Percentiles rank a stretch among this genome's conserved stretches.
phyloP scores from a whole-genome alignment of 2,888 invertebrate species.

The Hypselothyrea guttata region DNA sequence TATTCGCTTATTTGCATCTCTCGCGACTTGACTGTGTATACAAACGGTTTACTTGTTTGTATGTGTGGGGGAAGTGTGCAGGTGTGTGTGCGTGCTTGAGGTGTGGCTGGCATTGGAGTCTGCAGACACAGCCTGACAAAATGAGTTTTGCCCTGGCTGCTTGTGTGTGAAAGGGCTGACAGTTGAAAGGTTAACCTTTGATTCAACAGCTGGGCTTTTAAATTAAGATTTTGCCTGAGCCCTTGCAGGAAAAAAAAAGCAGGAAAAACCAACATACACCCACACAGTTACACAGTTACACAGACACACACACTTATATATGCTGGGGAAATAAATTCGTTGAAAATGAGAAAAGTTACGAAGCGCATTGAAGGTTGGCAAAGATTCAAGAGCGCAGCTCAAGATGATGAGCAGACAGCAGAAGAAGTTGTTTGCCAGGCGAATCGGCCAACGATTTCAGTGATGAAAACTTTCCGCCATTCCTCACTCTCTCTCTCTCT shows the following conservation, averaged over 20 bases:
- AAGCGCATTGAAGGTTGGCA: slow-evolving; percentile 30
- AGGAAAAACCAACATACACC: neutral
- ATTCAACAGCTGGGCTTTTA: slow-evolving; percentile 76
- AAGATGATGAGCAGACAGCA: neutral
- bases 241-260: slow-evolving; percentile 9
- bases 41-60: too few relatives aligned
- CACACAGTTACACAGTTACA: slow-evolving; percentile 4
- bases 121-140: slow-evolving; percentile 59
- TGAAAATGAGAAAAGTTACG: slow-evolving; percentile 67
- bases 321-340: slow-evolving; percentile 7
- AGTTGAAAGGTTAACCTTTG: slow-evolving; percentile 71
- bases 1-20: slow-evolving; percentile 75
- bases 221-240: slow-evolving; percentile 61
- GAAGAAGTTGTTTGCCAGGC: slow-evolving; percentile 49
- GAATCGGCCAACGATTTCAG: slow-evolving; percentile 43
- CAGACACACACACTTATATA: neutral
- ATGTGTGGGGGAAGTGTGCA: too few relatives aligned
- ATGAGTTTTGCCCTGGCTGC: slow-evolving; percentile 56
- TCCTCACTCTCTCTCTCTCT: slow-evolving; percentile 8
- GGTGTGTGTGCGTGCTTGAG: neutral
- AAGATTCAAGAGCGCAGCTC: slow-evolving; percentile 15
- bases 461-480: slow-evolving; percentile 13
- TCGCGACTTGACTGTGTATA: slow-evolving; percentile 50
- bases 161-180: slow-evolving; percentile 46
- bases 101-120: slow-evolving; percentile 36